phyloP scores from a whole-genome alignment of 2,888 invertebrate species.

The Lordiphosa fenestrarum region DNA sequence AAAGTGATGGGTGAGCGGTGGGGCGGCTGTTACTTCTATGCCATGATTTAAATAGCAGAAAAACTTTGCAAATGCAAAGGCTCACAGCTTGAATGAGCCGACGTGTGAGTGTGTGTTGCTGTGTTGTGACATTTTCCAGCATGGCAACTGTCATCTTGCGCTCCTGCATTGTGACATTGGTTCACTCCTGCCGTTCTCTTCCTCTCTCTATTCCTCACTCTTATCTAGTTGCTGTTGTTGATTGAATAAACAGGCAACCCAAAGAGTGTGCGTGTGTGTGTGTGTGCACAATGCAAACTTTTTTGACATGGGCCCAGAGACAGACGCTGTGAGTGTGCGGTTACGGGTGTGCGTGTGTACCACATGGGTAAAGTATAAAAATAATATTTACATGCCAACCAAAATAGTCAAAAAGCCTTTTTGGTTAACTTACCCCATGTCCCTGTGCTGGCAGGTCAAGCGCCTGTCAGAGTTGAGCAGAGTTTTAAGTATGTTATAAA shows the following conservation, averaged over 20 bases:
- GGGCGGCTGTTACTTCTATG: slow-evolving; percentile 61
- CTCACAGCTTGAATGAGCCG: slow-evolving; percentile 11
- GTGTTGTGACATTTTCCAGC: slow-evolving; percentile 55
- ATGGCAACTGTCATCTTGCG: slow-evolving; percentile 71
- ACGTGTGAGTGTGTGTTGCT: slow-evolving; percentile 13
- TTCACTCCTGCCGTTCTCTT: slow-evolving; percentile 10
- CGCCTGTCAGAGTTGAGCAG: slow-evolving; percentile 7
- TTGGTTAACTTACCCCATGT: slow-evolving; percentile 15
- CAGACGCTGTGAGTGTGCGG: slow-evolving; percentile 1
- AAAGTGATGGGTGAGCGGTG: not conserved
- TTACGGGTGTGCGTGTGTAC: slow-evolving; percentile 14
- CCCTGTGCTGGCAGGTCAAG: slow-evolving; percentile 27
- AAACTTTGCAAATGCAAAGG: slow-evolving; percentile 51
- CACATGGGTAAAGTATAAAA: slow-evolving; percentile 51
- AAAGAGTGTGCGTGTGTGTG: slow-evolving; percentile 22
- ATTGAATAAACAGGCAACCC: slow-evolving; percentile 62
- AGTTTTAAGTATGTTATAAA: slow-evolving; percentile 1
- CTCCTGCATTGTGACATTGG: slow-evolving; percentile 61
- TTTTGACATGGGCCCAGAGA: slow-evolving; percentile 27
- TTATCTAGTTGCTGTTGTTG: slow-evolving; percentile 59
- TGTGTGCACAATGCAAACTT: slow-evolving; percentile 31
- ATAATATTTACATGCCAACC: slow-evolving; percentile 58
- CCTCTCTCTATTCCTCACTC: slow-evolving; percentile 26
- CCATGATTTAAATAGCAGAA: slow-evolving; percentile 72
- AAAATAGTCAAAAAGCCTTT: slow-evolving; percentile 41